A percentile compares a stretch with the other conserved stretches of the same genome.
Evolutionary conservation across 2,888 invertebrate genomes (phyloP).

Genomic region (Nowickia ferox): DNA sequence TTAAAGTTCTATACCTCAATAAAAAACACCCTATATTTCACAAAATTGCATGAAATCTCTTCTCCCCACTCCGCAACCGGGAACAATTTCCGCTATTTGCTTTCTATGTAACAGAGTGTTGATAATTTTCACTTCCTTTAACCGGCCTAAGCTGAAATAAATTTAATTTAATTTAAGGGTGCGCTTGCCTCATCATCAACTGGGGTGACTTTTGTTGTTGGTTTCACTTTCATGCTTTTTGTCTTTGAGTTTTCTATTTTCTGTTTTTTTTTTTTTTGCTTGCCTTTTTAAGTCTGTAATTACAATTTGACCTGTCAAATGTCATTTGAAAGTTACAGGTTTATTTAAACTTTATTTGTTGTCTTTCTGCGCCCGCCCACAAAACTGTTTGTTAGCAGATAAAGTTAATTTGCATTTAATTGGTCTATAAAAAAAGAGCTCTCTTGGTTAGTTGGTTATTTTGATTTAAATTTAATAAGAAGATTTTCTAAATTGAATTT

Average conservation of each 20-base stretch:
- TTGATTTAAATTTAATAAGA: conserved; percentile 51
- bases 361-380: conserved; percentile 63
- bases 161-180: conserved; percentile 60
- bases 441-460: conserved; percentile 29
- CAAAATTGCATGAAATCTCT: conserved; percentile 36
- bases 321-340: conserved; percentile 72
- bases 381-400: conserved; percentile 72
- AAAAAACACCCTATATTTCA: too few relatives aligned
- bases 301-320: conserved; percentile 72
- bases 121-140: conserved; percentile 62
- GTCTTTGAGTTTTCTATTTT: conserved; percentile 9
- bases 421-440: conserved; percentile 54
- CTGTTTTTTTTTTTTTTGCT: neutral
- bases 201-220: conserved; percentile 40
- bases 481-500: conserved; percentile 33
- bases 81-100: conserved; percentile 4
- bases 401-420: conserved; percentile 73
- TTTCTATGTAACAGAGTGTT: conserved; percentile 25
- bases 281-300: conserved; percentile 60
- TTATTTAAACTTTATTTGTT: conserved; percentile 60
- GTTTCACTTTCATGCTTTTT: conserved; percentile 49
- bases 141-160: conserved; percentile 1
- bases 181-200: neutral
- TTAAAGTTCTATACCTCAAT: too few relatives aligned
- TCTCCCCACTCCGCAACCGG: neutral